phyloP scores from a whole-genome alignment of 2,888 invertebrate genomes.

The Hirtodrosophila histrioides region DNA sequence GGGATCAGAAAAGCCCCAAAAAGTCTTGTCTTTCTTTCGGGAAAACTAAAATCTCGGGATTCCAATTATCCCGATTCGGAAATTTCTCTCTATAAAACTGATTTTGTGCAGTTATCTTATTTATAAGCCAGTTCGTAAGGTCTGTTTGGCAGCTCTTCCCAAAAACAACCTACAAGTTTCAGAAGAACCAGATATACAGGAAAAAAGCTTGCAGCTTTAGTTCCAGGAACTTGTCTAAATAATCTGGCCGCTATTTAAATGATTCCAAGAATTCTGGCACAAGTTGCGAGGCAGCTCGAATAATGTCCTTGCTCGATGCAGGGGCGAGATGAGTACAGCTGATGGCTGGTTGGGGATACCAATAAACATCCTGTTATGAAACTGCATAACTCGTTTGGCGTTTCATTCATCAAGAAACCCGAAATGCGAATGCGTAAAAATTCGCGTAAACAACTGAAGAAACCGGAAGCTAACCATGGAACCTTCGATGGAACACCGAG shows the following conservation, averaged over 20 bases:
- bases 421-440: conserved; percentile 62
- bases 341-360: conserved; percentile 30
- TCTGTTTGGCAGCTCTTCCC: too few species aligned
- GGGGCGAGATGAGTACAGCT: conserved; percentile 12
- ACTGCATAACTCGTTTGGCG: conserved; percentile 57
- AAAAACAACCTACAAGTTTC: not conserved
- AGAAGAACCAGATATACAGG: not conserved
- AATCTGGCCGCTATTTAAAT: conserved; percentile 44
- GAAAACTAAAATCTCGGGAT: too few species aligned
- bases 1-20: too few species aligned
- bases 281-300: conserved; percentile 17
- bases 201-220: conserved; percentile 53
- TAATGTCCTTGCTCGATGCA: conserved; percentile 47
- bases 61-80: too few species aligned
- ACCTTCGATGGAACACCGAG: conserved; percentile 20
- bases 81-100: too few species aligned
- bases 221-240: conserved; percentile 48
- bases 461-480: conserved; percentile 57
- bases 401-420: conserved; percentile 37
- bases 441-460: conserved; percentile 64
- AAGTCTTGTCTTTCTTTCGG: too few species aligned
- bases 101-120: too few species aligned
- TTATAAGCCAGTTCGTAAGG: too few species aligned
- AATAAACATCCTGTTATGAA: conserved; percentile 68
- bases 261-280: conserved; percentile 57